These are phyloP conservation scores for Sthenelais limicola DNA, from an alignment of 2,888 invertebrate species.

Conservation along the genomic window DNA sequence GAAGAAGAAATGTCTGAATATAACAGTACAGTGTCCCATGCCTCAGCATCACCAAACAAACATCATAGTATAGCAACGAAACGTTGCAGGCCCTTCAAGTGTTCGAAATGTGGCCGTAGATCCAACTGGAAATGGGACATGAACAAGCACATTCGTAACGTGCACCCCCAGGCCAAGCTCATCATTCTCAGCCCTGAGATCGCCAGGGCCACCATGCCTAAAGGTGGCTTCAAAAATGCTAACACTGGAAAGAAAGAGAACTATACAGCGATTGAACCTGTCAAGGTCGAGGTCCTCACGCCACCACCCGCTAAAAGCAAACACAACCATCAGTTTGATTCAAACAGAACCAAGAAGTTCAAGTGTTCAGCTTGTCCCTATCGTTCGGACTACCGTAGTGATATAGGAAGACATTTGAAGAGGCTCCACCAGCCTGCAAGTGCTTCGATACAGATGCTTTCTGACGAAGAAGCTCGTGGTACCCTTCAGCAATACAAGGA, in stretches of 20 bases:
- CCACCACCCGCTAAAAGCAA: constrained; percentile 12
- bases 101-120: constrained; percentile 92
- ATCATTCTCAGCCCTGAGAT: constrained; percentile 65
- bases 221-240: constrained; percentile 18
- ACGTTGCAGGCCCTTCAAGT: constrained; percentile 83
- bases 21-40: no score
- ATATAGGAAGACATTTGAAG: constrained; percentile 95
- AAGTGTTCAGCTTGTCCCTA: constrained; percentile 53
- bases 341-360: constrained; percentile 48
- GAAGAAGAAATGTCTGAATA: constrained; percentile 4
- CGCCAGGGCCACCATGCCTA: constrained; percentile 55
- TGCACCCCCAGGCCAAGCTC: constrained; percentile 56
- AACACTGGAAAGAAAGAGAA: constrained; percentile 2
- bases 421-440: constrained; percentile 58
- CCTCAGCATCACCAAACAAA: neutral
- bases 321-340: constrained; percentile 36
- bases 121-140: constrained; percentile 99
- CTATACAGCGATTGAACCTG: neutral
- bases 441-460: constrained; percentile 56
- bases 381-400: constrained; percentile 97
- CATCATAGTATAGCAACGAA: constrained; percentile 13
- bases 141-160: constrained; percentile 86
- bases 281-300: neutral
- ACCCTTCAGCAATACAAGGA: constrained; percentile 59
- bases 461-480: constrained; percentile 57